Evolutionary conservation across 2,113 vertebrate genomes (phyloP).

Genomic region (Corydoras maculifer): DNA sequence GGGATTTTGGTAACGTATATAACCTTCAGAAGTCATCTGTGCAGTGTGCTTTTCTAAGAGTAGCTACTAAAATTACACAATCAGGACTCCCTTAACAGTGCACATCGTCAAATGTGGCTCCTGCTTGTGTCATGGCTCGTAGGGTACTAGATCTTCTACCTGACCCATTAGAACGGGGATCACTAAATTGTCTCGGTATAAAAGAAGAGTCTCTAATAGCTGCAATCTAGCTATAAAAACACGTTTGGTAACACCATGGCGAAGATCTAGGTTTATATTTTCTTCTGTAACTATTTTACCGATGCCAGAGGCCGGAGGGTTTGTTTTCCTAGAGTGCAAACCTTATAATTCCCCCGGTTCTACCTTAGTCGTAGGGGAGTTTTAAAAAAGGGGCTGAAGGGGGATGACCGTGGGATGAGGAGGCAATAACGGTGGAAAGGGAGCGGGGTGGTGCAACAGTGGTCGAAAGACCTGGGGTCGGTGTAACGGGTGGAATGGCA

Average conservation of each 20-base stretch:
- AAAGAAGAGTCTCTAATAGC: not conserved
- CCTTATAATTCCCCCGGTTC: too few species aligned
- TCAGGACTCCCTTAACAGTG: not conserved
- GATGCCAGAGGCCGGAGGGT: too few species aligned
- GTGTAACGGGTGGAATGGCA: constrained; percentile 68
- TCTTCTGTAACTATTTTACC: not conserved
- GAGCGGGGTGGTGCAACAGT: constrained; percentile 64
- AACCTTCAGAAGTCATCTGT: too few species aligned
- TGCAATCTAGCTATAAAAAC: constrained; percentile 10
- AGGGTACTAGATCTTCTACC: not conserved
- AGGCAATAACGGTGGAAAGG: constrained; percentile 68
- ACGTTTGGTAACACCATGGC: constrained; percentile 12
- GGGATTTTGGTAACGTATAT: too few species aligned
- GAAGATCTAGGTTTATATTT: constrained; percentile 9
- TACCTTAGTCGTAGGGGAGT: not conserved
- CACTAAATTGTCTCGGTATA: constrained; percentile 8
- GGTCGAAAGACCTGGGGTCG: constrained; percentile 64
- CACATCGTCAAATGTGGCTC: not conserved
- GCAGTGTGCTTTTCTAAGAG: too few species aligned
- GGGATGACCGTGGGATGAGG: constrained; percentile 69
- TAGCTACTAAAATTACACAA: not conserved
- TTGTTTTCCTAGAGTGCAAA: too few species aligned
- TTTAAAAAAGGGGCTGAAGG: constrained; percentile 75
- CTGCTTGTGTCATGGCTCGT: constrained; percentile 12
- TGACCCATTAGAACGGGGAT: not conserved